These are phyloP conservation scores for Bombus breviceps DNA, from an alignment of 1,140 invertebrate species.

Conservation along the genomic window DNA sequence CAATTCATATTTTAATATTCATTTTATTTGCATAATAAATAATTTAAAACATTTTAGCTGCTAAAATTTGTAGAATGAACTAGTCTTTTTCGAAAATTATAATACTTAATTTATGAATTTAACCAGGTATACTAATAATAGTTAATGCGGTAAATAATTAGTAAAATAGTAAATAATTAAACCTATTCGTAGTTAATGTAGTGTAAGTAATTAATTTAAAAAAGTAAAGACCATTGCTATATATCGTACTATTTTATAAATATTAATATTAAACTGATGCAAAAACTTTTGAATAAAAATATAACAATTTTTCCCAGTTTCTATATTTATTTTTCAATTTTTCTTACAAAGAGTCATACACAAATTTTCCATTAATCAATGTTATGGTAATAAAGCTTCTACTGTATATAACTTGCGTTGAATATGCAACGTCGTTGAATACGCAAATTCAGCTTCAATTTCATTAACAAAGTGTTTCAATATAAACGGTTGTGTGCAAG, in stretches of 20 bases:
- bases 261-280: no score
- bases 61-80: background rate
- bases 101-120: background rate
- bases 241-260: background rate
- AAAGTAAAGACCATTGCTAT: background rate
- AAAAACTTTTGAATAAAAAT: background rate
- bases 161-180: background rate
- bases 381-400: no score
- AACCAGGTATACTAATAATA: no score
- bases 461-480: background rate
- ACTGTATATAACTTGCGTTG: no score
- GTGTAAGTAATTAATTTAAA: background rate
- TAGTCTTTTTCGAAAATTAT: background rate
- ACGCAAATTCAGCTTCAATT: background rate
- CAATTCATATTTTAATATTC: background rate
- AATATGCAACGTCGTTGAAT: background rate
- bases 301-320: no score
- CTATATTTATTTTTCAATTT: background rate
- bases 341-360: no score
- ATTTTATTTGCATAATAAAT: background rate
- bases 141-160: background rate
- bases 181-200: no score
- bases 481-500: no score
- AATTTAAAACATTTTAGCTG: no score
- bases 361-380: no score